Evolutionary conservation across 2,888 invertebrate species (phyloP).

Genomic region (Stenolophus ochropezus): DNA sequence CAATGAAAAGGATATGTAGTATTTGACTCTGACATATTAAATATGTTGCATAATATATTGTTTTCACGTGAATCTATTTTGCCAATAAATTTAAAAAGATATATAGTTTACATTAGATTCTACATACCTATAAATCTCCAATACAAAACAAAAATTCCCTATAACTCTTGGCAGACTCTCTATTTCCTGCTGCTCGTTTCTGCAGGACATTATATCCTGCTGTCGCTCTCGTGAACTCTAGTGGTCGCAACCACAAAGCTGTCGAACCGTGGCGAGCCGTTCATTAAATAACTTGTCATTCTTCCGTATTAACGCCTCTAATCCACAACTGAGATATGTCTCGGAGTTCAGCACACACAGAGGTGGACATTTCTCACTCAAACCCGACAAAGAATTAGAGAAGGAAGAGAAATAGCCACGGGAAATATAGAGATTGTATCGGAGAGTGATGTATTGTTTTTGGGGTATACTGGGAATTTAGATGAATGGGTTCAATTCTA

Average conservation of each 20-base stretch:
- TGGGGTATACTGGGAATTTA: background rate
- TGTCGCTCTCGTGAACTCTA: background rate
- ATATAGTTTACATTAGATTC: too few relatives aligned
- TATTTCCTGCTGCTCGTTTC: background rate
- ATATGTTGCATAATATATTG: too few relatives aligned
- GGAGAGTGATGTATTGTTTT: background rate
- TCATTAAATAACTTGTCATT: conserved; percentile 34
- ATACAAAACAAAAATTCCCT: background rate
- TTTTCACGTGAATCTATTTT: too few relatives aligned
- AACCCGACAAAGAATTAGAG: background rate
- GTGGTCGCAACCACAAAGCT: background rate
- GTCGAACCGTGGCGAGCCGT: conserved; percentile 25
- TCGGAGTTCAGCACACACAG: background rate
- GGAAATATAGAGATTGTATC: background rate
- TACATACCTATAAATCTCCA: too few relatives aligned
- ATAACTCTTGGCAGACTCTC: background rate
- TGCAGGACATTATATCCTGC: conserved; percentile 23
- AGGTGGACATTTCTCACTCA: conserved; percentile 5
- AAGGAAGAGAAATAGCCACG: background rate
- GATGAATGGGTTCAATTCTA: too few relatives aligned
- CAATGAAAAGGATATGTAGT: too few relatives aligned
- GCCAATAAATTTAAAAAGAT: too few relatives aligned
- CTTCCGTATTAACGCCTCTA: conserved; percentile 24
- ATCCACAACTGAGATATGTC: conserved; percentile 20
- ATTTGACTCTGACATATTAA: too few relatives aligned